phyloP scores from a whole-genome alignment of 2,113 vertebrate genomes.

The Sphaerodactylus townsendi region DNA sequence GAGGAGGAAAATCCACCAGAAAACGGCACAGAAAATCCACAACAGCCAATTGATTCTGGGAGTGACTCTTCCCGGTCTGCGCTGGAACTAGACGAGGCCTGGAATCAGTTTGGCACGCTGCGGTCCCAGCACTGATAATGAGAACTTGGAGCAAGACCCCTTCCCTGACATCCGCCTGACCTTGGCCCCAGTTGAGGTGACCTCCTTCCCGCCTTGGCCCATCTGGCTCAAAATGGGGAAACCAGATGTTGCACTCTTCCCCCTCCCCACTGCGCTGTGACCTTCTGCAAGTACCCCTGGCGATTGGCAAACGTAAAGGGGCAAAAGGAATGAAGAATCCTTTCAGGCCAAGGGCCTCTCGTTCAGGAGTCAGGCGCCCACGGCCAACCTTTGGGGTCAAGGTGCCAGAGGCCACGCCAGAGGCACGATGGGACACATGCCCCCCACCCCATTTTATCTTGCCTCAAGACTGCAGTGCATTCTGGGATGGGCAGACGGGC shows the following conservation, averaged over 20 bases:
- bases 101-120: not conserved
- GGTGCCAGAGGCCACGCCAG: not conserved
- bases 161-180: slow-evolving; percentile 60
- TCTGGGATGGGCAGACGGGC: too few species aligned
- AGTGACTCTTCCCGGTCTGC: too few species aligned
- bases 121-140: not conserved
- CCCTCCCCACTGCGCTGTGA: not conserved
- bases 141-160: not conserved
- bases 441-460: too few species aligned
- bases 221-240: slow-evolving; percentile 58
- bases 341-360: too few species aligned
- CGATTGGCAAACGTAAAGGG: not conserved
- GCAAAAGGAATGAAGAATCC: not conserved
- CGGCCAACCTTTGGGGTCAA: not conserved
- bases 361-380: not conserved
- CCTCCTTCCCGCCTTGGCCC: slow-evolving; percentile 39
- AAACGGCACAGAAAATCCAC: too few species aligned
- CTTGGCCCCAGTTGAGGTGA: slow-evolving; percentile 49
- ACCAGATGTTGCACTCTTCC: slow-evolving; percentile 53
- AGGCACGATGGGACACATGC: not conserved
- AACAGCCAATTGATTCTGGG: too few species aligned
- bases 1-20: too few species aligned
- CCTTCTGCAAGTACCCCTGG: not conserved
- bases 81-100: not conserved
- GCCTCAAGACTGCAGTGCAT: too few species aligned